Evolutionary conservation across 2,888 invertebrate genomes (phyloP), one percentile per base, ranked within the genome.

Genomic region (Pilophorus perplexus): DNA sequence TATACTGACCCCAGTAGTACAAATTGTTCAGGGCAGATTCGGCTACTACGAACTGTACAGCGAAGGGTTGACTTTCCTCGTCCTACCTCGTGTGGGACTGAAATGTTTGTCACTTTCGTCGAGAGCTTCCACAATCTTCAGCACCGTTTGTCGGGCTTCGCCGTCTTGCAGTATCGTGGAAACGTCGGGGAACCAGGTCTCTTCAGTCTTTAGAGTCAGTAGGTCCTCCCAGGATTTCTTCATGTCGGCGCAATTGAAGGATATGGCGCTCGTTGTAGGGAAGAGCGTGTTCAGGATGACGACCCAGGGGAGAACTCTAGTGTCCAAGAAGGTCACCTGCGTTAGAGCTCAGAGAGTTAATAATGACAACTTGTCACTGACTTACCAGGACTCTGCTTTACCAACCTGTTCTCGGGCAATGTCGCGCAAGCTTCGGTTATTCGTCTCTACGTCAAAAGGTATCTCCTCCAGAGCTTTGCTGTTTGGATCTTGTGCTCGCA

Each of bases 101-200:
- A n/a, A n/a, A n/a, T n/a, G n/a, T n/a, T n/a, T n/a, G 22, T 46
- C 33, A 12, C 27, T 20, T n/a, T 46, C 46, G n/a, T 62, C 62
- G 28, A 62, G 25, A 28, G 62, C 62, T 20, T 62, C 38, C 12
- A 62, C 46, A 14, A 62, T 62, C 48, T 62, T 44, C 46, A 62
- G 48, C 16, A 62, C 62, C 4, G 44, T 62, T n/a, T 48, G 33
- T 20, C 62, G 27, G 5, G 62, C 62, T 16, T 62, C 62, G 33
- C 28, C 20, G 28, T 62, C 62, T 48, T 62, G 27, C 12, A 52
- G 52, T 27, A 64, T 40, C 2, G 50, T 64, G 12, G 64, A 64
- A 16, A 64, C 64, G 16, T 64, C 64, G 3, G 64, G 64, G n/a
- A 64, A 64, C 64, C 64, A 64, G 6, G 64, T 64, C 25, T 64